Percentiles rank a stretch among this genome's conserved stretches.
These are phyloP conservation scores for Alosa alosa DNA, from an alignment of 2,113 vertebrate species.

Conservation along the genomic window DNA sequence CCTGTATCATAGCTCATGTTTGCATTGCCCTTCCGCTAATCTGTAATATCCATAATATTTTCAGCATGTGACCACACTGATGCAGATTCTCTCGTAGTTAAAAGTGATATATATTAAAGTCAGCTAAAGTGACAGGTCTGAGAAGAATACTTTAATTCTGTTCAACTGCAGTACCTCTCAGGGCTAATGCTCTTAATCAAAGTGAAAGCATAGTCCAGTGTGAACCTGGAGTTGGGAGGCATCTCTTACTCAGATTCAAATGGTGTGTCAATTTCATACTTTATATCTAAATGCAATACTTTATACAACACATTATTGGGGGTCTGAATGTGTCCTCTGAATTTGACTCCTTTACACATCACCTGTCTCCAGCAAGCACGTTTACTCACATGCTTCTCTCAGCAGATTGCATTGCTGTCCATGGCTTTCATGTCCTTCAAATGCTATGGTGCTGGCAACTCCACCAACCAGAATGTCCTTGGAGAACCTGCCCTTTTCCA, in stretches of 20 bases:
- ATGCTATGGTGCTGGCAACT: no score
- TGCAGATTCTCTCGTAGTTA: conserved; percentile 16
- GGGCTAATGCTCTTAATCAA: conserved; percentile 35
- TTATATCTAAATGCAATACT: neutral
- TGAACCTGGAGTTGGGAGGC: neutral
- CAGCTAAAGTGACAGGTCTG: conserved; percentile 18
- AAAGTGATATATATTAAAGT: conserved; percentile 40
- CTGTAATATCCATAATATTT: neutral
- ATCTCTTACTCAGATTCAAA: neutral
- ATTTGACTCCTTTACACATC: no score
- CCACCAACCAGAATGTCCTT: no score
- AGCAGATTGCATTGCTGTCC: no score
- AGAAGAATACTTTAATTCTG: conserved; percentile 32
- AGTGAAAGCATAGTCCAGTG: neutral
- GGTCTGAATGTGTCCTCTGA: no score
- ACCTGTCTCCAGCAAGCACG: no score
- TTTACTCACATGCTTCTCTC: no score
- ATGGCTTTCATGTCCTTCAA: no score
- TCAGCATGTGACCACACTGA: neutral
- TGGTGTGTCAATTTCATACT: neutral
- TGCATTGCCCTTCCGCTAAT: neutral
- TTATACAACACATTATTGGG: neutral
- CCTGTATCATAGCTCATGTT: neutral
- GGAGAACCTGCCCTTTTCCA: no score
- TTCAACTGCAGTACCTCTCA: neutral